Conservation (phyloP, 2,797 vertebrate species). For the Trematomus bernacchii region DNA sequence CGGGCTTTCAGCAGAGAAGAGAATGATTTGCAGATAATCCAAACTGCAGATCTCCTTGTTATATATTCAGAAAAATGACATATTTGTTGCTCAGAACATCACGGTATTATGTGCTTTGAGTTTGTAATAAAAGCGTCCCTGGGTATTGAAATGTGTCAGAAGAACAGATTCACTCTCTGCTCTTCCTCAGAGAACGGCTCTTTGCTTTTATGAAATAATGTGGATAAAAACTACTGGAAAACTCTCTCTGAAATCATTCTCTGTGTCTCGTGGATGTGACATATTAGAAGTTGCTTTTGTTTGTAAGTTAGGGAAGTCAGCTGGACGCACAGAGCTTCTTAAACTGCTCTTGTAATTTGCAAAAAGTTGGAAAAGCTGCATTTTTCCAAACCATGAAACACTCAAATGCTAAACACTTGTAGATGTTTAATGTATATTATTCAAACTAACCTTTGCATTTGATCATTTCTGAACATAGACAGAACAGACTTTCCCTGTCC, state of each 20-base stretch:
- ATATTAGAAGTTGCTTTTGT: not conserved
- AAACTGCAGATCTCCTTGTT: conserved; percentile 47
- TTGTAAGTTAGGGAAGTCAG: not conserved
- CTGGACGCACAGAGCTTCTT: not conserved
- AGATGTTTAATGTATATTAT: too few relatives aligned
- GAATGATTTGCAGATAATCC: conserved; percentile 79
- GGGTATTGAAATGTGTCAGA: conserved; percentile 15
- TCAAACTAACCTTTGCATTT: too few relatives aligned
- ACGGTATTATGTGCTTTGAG: conserved; percentile 9
- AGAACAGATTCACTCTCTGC: not conserved
- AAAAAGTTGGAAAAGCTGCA: too few relatives aligned
- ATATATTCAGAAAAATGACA: conserved; percentile 19
- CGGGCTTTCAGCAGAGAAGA: conserved; percentile 87
- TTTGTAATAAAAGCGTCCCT: conserved; percentile 23
- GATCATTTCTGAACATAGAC: too few relatives aligned
- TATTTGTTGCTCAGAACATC: conserved; percentile 16
- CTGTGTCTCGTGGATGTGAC: not conserved
- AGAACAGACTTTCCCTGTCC: too few relatives aligned
- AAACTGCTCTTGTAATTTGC: not conserved
- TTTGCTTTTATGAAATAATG: not conserved
- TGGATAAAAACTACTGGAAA: not conserved
- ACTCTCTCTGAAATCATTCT: not conserved
- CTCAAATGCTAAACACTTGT: too few relatives aligned
- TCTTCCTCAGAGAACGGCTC: not conserved
- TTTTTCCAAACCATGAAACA: too few relatives aligned